Evolutionary conservation across 1,140 invertebrate genomes (phyloP).

Genomic region (Cotesia glomerata): DNA sequence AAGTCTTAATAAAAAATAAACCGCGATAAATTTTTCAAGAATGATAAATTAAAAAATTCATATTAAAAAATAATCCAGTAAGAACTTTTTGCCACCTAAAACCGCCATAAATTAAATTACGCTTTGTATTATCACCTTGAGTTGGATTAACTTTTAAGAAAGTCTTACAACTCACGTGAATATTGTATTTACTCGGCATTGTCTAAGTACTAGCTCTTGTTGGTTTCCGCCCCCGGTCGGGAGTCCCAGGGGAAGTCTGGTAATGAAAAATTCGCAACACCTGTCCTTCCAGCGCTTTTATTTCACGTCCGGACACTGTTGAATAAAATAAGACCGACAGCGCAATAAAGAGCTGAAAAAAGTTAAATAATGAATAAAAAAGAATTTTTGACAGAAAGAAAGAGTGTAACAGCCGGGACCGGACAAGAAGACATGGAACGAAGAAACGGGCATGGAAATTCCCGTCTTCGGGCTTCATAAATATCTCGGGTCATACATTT

Average conservation of each 20-base stretch:
- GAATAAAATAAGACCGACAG: neutral
- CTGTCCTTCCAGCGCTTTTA: neutral
- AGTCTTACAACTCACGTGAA: too few relatives aligned
- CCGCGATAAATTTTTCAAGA: too few relatives aligned
- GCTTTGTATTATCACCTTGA: too few relatives aligned
- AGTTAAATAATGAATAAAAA: neutral
- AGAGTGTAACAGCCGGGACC: neutral
- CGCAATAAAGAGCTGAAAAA: neutral
- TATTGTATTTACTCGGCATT: neutral
- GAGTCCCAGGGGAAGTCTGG: neutral
- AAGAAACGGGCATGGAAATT: neutral
- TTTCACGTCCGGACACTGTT: neutral
- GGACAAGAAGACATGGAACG: too few relatives aligned
- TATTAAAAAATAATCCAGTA: too few relatives aligned
- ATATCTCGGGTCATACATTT: too few relatives aligned
- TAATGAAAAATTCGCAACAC: constrained; percentile 21
- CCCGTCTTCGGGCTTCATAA: neutral
- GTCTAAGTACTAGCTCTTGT: neutral
- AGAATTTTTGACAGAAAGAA: neutral
- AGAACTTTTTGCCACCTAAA: too few relatives aligned
- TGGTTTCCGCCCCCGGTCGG: neutral
- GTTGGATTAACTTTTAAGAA: too few relatives aligned
- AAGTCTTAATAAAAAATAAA: too few relatives aligned
- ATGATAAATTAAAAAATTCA: too few relatives aligned
- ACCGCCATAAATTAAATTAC: too few relatives aligned